Base-by-base conservation (phyloP, 2,888 invertebrate species). In the Pristionchus maxplancki region DNA sequence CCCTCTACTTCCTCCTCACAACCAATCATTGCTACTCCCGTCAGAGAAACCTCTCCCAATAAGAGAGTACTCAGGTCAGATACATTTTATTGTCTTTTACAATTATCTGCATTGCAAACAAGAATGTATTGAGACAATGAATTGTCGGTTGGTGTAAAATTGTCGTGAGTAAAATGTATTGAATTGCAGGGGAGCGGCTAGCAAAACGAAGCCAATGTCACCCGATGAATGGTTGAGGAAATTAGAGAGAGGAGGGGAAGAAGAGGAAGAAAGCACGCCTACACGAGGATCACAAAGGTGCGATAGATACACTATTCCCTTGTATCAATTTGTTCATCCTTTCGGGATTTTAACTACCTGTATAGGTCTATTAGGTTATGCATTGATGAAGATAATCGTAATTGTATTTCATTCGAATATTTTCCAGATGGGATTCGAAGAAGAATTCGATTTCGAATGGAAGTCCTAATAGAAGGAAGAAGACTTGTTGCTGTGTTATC, bases 211-310 rank as follows among this genome's bases (percentile, higher is more conserved):
- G 89, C 93, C 92, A 74, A 93, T 93, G 93, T 92, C 92, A 17
- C 93, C 93, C 58, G 94, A 94, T 88, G 94, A 94, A 89, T 94
- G 94, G 94, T 87, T 94, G 78, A 89, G 91, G 86, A 93, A 94
- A 87, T 89, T 94, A 81, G 93, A 94, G 78, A 92, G 92, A 48
- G 92, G 91, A 78, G 90, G 90, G 48, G 90, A 90, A 58, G 89
- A 90, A 8, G 93, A 93, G 40, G 93, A 92, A 67, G 94, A 92
- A 28, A 93, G 62, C 17, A 84, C 71, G 24, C 87, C 40, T 13
- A 24, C 71, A 4, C 90, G 71, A 28, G 89, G 85, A 90, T 89
- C 28, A 71, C 88, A 67, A 40, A 85, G 50, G 81, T 44, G 24
- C 8, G 44, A 40, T 78, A 31, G 40, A 11, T 48, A 50, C 24